Evolutionary conservation across 2,797 vertebrate genomes (phyloP).

Genomic region (Epinephelus malabaricus): DNA sequence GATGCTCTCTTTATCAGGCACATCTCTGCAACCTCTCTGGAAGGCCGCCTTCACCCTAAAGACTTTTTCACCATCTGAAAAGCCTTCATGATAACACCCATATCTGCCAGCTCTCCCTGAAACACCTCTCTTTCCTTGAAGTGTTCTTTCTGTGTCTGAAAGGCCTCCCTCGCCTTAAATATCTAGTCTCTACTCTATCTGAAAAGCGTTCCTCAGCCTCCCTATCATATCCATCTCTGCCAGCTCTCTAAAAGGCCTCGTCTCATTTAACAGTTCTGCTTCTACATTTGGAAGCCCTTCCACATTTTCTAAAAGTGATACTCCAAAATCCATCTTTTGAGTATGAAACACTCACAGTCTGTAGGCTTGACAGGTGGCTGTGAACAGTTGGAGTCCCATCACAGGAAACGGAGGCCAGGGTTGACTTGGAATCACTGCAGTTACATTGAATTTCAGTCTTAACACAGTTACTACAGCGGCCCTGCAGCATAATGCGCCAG

Average conservation of each 20-base stretch:
- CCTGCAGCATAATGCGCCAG: neutral
- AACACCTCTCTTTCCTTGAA: slow-evolving; percentile 45
- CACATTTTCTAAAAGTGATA: slow-evolving; percentile 34
- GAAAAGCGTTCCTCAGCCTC: slow-evolving; percentile 44
- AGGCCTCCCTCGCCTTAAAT: slow-evolving; percentile 42
- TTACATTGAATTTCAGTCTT: neutral
- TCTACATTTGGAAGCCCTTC: slow-evolving; percentile 36
- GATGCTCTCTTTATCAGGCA: slow-evolving; percentile 55
- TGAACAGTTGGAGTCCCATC: slow-evolving; percentile 19
- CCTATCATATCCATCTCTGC: slow-evolving; percentile 30
- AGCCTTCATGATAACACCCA: slow-evolving; percentile 50
- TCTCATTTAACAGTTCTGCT: slow-evolving; percentile 37
- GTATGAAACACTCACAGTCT: slow-evolving; percentile 6
- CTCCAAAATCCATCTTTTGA: slow-evolving; percentile 27
- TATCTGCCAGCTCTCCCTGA: slow-evolving; percentile 50
- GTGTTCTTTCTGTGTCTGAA: slow-evolving; percentile 43
- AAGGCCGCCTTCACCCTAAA: slow-evolving; percentile 38
- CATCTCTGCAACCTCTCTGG: slow-evolving; percentile 44
- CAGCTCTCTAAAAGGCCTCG: slow-evolving; percentile 35
- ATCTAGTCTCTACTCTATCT: slow-evolving; percentile 31
- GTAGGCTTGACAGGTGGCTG: slow-evolving; percentile 27
- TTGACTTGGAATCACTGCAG: neutral
- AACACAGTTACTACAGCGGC: neutral
- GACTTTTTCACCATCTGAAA: slow-evolving; percentile 60
- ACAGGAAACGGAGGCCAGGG: neutral